A percentile compares a stretch with the other conserved stretches of the same genome.
Evolutionary conservation across 2,888 invertebrate species (phyloP).

Genomic region (Cordilura impudica): DNA sequence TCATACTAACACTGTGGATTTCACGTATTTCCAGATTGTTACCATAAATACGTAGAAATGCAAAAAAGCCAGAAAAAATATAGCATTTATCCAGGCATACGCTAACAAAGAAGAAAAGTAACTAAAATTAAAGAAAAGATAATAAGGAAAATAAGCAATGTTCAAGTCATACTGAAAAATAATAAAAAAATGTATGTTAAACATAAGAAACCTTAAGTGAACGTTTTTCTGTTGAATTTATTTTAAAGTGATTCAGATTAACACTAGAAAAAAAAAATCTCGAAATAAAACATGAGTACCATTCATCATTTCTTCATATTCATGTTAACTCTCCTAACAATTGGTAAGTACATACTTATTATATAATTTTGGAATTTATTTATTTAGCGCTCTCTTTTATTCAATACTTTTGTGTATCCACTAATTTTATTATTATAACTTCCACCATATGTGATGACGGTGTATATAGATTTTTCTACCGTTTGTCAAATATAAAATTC

Average conservation of each 20-base stretch:
- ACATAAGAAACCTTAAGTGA: no score
- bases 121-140: neutral
- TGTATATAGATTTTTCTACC: no score
- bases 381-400: neutral
- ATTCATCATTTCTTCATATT: slow-evolving; percentile 34
- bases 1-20: slow-evolving; percentile 42
- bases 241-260: no score
- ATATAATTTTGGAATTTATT: neutral
- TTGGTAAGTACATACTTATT: slow-evolving; percentile 44
- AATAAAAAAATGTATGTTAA: neutral
- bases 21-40: slow-evolving; percentile 54
- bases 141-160: neutral
- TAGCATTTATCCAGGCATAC: slow-evolving; percentile 1
- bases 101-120: neutral
- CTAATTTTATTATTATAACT: no score
- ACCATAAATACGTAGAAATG: neutral
- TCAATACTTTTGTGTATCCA: neutral
- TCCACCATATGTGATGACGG: no score
- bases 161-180: neutral
- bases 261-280: no score
- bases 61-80: slow-evolving; percentile 3
- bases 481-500: no score
- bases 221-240: neutral
- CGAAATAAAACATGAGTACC: slow-evolving; percentile 14
- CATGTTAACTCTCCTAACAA: slow-evolving; percentile 42